phyloP scores from a whole-genome alignment of 2,113 vertebrate genomes.

The Barnardius zonarius region DNA sequence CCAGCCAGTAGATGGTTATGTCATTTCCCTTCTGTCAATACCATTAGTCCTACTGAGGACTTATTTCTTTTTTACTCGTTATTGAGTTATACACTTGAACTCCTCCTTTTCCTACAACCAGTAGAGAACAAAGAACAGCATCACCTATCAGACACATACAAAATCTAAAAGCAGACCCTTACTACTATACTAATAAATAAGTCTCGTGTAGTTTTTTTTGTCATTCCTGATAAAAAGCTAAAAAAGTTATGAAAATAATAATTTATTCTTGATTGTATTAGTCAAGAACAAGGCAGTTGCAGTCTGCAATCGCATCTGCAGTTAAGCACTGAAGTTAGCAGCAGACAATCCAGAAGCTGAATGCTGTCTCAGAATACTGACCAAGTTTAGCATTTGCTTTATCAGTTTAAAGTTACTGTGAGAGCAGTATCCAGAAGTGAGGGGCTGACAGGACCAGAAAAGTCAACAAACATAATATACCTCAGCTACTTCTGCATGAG shows the following conservation, averaged over 20 bases:
- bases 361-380: not conserved
- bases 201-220: accelerated
- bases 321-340: not conserved
- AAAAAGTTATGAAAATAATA: not conserved
- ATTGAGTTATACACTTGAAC: not conserved
- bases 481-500: not conserved
- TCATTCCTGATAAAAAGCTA: not conserved
- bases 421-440: not conserved
- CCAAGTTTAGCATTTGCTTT: not conserved
- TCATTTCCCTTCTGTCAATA: not conserved
- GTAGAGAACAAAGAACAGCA: not conserved
- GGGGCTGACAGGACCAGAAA: not conserved
- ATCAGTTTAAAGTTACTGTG: not conserved
- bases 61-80: not conserved
- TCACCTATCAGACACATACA: accelerated
- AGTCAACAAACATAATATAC: not conserved
- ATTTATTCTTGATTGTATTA: not conserved
- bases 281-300: not conserved
- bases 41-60: not conserved
- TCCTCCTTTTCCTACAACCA: not conserved
- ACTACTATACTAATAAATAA: not conserved
- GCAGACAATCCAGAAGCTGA: not conserved
- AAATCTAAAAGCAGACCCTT: not conserved
- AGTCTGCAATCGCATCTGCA: not conserved
- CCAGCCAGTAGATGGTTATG: not conserved